A percentile compares a stretch with the other conserved stretches of the same genome.
phyloP scores from a whole-genome alignment of 2,113 vertebrate genomes.

The Salvelinus alpinus region DNA sequence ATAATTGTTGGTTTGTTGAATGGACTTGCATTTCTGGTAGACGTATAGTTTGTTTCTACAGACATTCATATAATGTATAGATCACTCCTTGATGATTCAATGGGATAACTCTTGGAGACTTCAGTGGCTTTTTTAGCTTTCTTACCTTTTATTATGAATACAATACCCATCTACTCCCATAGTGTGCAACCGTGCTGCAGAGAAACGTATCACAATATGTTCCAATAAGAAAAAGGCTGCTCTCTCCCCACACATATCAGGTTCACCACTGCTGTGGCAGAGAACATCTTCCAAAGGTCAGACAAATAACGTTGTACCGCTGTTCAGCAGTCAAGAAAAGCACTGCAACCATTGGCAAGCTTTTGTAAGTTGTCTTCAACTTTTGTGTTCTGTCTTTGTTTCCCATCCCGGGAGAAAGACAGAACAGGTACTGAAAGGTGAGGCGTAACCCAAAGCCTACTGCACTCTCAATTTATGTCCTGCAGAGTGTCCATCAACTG shows the following conservation, averaged over 20 bases:
- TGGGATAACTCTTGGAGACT: too few species aligned
- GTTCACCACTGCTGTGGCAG: conserved; percentile 44
- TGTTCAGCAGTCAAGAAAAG: conserved; percentile 46
- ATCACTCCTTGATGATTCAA: too few species aligned
- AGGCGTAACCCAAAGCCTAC: conserved; percentile 38
- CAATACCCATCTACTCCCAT: neutral
- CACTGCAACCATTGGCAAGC: conserved; percentile 48
- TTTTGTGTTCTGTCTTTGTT: conserved; percentile 35
- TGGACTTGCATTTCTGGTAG: too few species aligned
- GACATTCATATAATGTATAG: too few species aligned
- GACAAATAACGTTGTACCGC: conserved; percentile 54
- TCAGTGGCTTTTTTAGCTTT: too few species aligned
- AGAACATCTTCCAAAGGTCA: conserved; percentile 44
- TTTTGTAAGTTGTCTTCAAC: conserved; percentile 55
- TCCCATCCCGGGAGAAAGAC: conserved; percentile 27
- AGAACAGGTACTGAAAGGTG: conserved; percentile 28
- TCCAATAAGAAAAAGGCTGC: neutral
- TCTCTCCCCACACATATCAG: conserved; percentile 19
- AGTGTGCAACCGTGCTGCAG: neutral
- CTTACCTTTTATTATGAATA: too few species aligned
- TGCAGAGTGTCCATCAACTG: conserved; percentile 40
- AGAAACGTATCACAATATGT: neutral
- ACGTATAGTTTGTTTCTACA: too few species aligned
- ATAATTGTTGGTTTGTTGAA: too few species aligned
- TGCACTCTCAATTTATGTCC: conserved; percentile 26